Evolutionary conservation across 2,888 invertebrate genomes (phyloP).

Genomic region (Nebria brevicollis): DNA sequence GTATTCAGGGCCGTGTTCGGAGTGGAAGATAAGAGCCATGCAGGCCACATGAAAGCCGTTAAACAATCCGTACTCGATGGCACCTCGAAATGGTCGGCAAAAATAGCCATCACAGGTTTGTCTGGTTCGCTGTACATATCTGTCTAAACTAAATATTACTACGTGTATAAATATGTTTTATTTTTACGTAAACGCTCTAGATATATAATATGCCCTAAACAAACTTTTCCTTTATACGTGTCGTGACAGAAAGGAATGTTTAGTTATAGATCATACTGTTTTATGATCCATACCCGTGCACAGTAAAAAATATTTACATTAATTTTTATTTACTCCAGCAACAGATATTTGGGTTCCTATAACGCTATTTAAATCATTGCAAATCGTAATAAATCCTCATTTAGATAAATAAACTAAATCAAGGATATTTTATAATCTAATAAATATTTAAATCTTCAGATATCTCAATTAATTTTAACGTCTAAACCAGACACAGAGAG

Average conservation of each 20-base stretch:
- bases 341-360: too few relatives aligned
- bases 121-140: conserved; percentile 55
- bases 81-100: conserved; percentile 99
- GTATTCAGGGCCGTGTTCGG: conserved; percentile 89
- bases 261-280: conserved; percentile 9
- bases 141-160: conserved; percentile 43
- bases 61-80: conserved; percentile 99
- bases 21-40: conserved; percentile 93
- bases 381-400: too few relatives aligned
- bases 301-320: too few relatives aligned
- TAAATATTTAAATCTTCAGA: too few relatives aligned
- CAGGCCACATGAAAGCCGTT: conserved; percentile 96
- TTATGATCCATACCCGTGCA: not conserved
- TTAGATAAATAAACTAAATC: too few relatives aligned
- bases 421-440: too few relatives aligned
- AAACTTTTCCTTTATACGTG: not conserved
- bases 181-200: conserved; percentile 41
- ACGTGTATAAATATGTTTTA: conserved; percentile 49
- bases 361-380: too few relatives aligned
- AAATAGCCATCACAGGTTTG: conserved; percentile 99
- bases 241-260: conserved; percentile 8
- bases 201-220: conserved; percentile 5
- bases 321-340: too few relatives aligned
- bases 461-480: too few relatives aligned
- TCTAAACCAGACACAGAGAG: too few relatives aligned